Percentiles rank a stretch among this genome's conserved stretches.
phyloP scores from a whole-genome alignment of 2,113 vertebrate genomes.

The Nycticebus coucang region DNA sequence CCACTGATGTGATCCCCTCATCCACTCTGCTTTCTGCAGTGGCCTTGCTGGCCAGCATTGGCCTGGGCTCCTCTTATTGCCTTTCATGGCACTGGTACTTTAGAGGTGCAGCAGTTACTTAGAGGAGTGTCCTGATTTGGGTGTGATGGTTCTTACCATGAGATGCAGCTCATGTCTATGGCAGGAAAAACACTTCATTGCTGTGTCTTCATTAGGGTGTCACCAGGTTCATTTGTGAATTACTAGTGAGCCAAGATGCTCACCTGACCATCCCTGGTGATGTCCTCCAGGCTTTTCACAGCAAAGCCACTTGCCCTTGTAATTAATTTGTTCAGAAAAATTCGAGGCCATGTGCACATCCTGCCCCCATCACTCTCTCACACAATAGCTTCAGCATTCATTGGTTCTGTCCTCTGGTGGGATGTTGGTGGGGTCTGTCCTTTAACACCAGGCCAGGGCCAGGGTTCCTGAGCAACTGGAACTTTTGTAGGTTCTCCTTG shows the following conservation, averaged over 20 bases:
- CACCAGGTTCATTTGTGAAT: not conserved
- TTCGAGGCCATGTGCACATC: not conserved
- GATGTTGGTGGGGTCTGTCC: not conserved
- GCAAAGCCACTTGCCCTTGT: not conserved
- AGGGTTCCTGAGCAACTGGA: not conserved
- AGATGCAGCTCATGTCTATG: not conserved
- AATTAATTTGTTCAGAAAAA: not conserved
- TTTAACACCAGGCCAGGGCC: not conserved
- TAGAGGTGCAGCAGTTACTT: not conserved
- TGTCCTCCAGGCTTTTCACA: not conserved
- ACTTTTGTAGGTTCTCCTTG: not conserved
- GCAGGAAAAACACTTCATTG: not conserved
- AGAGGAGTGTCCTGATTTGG: not conserved
- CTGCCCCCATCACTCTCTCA: not conserved
- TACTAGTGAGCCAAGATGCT: too few relatives aligned
- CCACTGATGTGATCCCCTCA: accelerated
- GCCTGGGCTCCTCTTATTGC: not conserved
- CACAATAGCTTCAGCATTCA: not conserved
- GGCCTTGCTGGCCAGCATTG: not conserved
- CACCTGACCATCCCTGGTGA: not conserved
- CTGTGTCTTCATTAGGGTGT: not conserved
- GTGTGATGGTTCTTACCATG: not conserved
- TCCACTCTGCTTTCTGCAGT: not conserved
- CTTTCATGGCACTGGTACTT: accelerated
- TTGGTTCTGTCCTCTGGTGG: not conserved